A percentile compares a stretch with the other conserved stretches of the same genome.
These are phyloP conservation scores for Elachura formosa DNA, from an alignment of 2,113 vertebrate genomes.

Conservation along the genomic window DNA sequence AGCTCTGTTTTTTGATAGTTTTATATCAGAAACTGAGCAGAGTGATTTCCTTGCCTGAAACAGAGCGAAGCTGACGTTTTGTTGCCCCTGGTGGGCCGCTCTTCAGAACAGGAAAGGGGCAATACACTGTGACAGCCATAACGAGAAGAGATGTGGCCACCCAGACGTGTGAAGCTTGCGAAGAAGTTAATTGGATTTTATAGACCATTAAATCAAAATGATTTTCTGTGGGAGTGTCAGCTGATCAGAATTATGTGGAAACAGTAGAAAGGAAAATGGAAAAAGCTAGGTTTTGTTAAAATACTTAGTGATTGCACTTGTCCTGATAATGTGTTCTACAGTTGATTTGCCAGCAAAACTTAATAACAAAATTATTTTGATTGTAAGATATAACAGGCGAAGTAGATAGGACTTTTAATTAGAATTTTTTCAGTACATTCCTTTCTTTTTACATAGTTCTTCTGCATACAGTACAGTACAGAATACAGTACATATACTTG, in stretches of 20 bases:
- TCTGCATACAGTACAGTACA: not conserved
- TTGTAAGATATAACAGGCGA: not conserved
- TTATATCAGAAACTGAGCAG: not conserved
- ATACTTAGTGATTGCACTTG: not conserved
- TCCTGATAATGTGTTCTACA: not conserved
- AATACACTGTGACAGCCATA: not conserved
- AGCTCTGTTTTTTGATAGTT: not conserved
- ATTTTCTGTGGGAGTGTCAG: not conserved
- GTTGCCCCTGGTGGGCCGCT: not conserved
- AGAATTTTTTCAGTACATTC: not conserved
- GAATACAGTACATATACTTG: not conserved
- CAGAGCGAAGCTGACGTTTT: not conserved
- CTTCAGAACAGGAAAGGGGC: not conserved
- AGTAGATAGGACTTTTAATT: not conserved
- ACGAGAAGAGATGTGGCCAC: not conserved
- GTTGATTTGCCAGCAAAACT: not conserved
- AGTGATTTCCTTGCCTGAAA: not conserved
- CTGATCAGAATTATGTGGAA: not conserved
- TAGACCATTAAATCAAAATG: slow-evolving; percentile 20
- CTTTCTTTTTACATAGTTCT: not conserved
- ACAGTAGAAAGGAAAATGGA: not conserved
- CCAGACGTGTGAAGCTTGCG: not conserved
- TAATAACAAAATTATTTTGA: not conserved
- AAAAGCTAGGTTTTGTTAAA: not conserved
- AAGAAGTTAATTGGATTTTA: slow-evolving; percentile 31